Evolutionary conservation across 2,797 vertebrate species (phyloP).

Genomic region (Sciaenops ocellatus): DNA sequence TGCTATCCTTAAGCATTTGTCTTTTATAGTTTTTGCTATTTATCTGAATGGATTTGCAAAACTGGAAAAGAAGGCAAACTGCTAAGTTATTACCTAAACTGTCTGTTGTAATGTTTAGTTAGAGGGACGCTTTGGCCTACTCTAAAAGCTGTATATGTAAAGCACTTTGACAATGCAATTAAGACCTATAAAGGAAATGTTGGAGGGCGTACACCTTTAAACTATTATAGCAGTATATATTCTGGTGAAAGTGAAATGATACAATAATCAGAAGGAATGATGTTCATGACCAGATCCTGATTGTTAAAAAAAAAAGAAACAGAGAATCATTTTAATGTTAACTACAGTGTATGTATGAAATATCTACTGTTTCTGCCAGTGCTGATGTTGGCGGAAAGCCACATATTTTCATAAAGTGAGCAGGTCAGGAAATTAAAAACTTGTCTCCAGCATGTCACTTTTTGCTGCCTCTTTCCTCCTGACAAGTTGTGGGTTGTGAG

Average conservation of each 20-base stretch:
- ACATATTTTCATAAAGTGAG: constrained; percentile 6
- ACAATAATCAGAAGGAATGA: neutral
- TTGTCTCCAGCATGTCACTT: neutral
- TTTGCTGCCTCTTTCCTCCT: neutral
- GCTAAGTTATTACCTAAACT: too few relatives aligned
- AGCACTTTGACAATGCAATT: neutral
- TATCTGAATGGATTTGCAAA: too few relatives aligned
- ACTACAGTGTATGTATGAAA: neutral
- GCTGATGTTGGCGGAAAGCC: neutral
- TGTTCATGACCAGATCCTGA: neutral
- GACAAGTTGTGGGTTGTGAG: neutral
- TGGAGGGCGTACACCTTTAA: neutral
- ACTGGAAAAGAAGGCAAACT: too few relatives aligned
- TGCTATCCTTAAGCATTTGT: neutral
- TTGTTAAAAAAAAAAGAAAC: neutral
- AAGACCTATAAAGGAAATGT: neutral
- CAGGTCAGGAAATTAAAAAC: neutral
- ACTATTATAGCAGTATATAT: neutral
- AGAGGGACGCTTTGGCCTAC: neutral
- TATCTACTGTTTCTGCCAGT: neutral
- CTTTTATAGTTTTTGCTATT: too few relatives aligned
- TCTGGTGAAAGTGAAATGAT: neutral
- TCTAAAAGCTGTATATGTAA: neutral
- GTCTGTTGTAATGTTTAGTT: too few relatives aligned
- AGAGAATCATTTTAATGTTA: neutral